A percentile compares a stretch with the other conserved stretches of the same genome.
Evolutionary conservation across 2,797 vertebrate species (phyloP).

Genomic region (Megalops cyprinoides): DNA sequence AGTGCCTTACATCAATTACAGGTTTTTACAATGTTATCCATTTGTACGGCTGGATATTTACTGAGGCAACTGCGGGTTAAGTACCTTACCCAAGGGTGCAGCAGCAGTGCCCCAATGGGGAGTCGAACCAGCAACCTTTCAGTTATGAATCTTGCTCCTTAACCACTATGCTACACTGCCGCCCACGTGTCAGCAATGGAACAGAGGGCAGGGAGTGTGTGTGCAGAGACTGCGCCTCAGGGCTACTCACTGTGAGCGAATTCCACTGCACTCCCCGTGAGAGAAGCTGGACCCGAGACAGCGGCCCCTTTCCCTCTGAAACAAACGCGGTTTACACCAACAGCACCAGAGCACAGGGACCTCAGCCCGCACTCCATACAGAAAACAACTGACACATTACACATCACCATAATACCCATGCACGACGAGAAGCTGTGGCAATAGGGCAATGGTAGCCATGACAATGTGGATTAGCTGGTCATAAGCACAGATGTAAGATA

Average conservation of each 20-base stretch:
- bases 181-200: not conserved
- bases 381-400: not conserved
- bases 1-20: no score
- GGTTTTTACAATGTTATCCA: no score
- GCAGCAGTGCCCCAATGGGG: no score
- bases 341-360: slow-evolving; percentile 28
- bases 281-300: slow-evolving; percentile 87
- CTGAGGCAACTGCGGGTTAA: no score
- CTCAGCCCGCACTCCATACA: no score
- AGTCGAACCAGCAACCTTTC: no score
- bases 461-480: no score
- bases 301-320: slow-evolving; percentile 85
- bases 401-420: not conserved
- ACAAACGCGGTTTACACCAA: slow-evolving; percentile 19
- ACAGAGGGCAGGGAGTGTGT: not conserved
- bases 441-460: no score
- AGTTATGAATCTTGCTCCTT: no score
- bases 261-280: slow-evolving; percentile 85
- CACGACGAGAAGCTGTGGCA: not conserved
- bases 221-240: not conserved
- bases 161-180: no score
- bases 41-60: no score
- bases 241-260: slow-evolving; percentile 85
- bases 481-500: not conserved
- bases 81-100: no score